phyloP scores from a whole-genome alignment of 2,113 vertebrate genomes.

The Xerus inauris region DNA sequence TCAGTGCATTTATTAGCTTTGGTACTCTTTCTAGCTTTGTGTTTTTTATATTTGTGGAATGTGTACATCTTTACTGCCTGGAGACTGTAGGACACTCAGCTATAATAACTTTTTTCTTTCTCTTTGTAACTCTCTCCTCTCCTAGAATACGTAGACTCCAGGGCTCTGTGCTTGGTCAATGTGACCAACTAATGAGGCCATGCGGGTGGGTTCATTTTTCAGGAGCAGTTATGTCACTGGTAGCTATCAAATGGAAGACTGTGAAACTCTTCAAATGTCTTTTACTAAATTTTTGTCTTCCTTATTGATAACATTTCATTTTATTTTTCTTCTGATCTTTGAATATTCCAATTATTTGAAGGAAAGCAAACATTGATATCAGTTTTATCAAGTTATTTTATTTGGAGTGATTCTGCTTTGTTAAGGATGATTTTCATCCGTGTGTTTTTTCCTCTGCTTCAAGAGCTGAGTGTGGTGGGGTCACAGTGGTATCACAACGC shows the following conservation, averaged over 20 bases:
- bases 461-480: conserved; percentile 20
- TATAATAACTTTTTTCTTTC: background rate
- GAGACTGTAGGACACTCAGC: background rate
- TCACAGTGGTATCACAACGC: background rate
- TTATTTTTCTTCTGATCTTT: background rate
- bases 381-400: conserved; percentile 8
- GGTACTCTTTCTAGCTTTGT: background rate
- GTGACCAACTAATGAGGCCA: background rate
- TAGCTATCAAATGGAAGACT: too few species aligned
- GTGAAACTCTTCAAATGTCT: background rate
- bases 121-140: background rate
- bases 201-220: background rate
- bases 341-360: conserved; percentile 24
- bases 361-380: background rate
- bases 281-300: background rate
- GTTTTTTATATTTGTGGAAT: background rate
- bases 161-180: background rate
- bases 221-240: background rate
- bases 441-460: conserved; percentile 28
- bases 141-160: accelerated
- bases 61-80: background rate
- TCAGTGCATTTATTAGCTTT: background rate
- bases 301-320: background rate
- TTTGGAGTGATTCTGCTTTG: conserved; percentile 28
- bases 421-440: background rate